Evolutionary conservation across 2,888 invertebrate genomes (phyloP).

Genomic region (Eristalis tenax): DNA sequence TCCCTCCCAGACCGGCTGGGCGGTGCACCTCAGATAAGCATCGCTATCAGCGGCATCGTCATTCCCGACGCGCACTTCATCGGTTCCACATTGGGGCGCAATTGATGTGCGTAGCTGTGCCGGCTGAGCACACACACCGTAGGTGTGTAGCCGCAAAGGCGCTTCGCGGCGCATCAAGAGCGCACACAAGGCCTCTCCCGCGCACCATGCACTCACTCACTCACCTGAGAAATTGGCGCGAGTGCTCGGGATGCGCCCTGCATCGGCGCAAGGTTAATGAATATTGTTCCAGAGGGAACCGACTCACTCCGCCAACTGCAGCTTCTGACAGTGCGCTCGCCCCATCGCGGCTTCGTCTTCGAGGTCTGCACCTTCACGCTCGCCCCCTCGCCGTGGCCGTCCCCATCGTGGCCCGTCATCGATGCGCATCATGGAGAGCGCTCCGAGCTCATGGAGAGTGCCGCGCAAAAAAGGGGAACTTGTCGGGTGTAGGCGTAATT

Average conservation of each 20-base stretch:
- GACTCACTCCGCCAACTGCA: constrained; percentile 55
- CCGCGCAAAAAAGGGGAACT: constrained; percentile 8
- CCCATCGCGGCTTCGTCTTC: constrained; percentile 23
- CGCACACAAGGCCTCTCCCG: constrained; percentile 35
- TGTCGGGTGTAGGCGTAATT: constrained; percentile 80
- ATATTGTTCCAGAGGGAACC: constrained; percentile 65
- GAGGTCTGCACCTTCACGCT: constrained; percentile 13
- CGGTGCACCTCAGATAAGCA: constrained; percentile 42
- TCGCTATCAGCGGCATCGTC: constrained; percentile 37
- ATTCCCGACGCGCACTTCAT: constrained; percentile 24
- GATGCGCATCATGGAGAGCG: constrained; percentile 12
- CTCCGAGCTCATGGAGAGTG: not conserved
- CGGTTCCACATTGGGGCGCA: constrained; percentile 14
- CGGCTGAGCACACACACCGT: constrained; percentile 3
- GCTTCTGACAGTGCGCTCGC: constrained; percentile 59
- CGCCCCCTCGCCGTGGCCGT: not conserved
- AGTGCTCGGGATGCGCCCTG: constrained; percentile 38
- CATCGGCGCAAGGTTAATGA: constrained; percentile 67
- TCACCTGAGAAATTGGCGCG: constrained; percentile 47
- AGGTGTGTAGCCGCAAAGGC: constrained; percentile 29
- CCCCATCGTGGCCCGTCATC: not conserved
- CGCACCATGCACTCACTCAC: constrained; percentile 26
- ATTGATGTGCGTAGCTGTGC: constrained; percentile 22
- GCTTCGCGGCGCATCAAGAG: constrained; percentile 52
- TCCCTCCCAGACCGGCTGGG: constrained; percentile 11